Percentiles rank a stretch among this genome's conserved stretches.
Conservation (phyloP, 2,113 vertebrate species). For the Mesoclemmys tuberculata region DNA sequence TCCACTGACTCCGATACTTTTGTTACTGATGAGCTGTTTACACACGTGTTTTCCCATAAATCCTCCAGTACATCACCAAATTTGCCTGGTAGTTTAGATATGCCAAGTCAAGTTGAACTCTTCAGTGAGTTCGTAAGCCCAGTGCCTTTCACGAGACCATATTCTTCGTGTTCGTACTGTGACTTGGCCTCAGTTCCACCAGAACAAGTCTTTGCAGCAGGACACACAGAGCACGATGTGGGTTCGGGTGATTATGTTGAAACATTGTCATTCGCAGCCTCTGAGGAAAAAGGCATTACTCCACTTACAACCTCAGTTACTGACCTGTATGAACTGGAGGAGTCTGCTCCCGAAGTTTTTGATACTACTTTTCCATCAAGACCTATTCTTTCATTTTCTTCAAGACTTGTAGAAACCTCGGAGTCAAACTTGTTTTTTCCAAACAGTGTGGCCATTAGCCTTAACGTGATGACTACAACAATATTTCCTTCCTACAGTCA, state of each 20-base stretch:
- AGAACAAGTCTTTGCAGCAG: slow-evolving; percentile 75
- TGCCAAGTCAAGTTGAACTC: slow-evolving; percentile 27
- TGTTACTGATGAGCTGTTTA: slow-evolving; percentile 61
- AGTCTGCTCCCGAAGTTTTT: slow-evolving; percentile 82
- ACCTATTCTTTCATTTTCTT: slow-evolving; percentile 81
- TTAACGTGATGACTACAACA: slow-evolving; percentile 14
- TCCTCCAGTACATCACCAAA: background rate
- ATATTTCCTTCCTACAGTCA: slow-evolving; percentile 31
- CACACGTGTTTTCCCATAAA: background rate
- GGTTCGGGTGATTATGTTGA: slow-evolving; percentile 90
- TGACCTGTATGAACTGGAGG: slow-evolving; percentile 83
- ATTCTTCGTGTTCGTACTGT: slow-evolving; percentile 73
- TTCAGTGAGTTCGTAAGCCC: slow-evolving; percentile 71
- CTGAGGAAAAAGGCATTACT: slow-evolving; percentile 74
- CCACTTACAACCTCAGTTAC: slow-evolving; percentile 73
- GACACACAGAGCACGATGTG: slow-evolving; percentile 80
- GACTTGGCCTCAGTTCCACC: slow-evolving; percentile 75
- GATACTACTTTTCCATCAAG: slow-evolving; percentile 89
- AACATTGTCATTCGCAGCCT: slow-evolving; percentile 79
- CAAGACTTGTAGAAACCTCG: slow-evolving; percentile 47
- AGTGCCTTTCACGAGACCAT: slow-evolving; percentile 73
- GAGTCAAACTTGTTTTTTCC: slow-evolving; percentile 21
- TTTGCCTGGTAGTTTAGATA: slow-evolving; percentile 43
- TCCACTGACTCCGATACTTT: background rate
- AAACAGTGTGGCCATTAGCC: slow-evolving; percentile 1